Evolutionary conservation across 1,140 invertebrate species (phyloP).

Genomic region (Oncopodura yosiiana): DNA sequence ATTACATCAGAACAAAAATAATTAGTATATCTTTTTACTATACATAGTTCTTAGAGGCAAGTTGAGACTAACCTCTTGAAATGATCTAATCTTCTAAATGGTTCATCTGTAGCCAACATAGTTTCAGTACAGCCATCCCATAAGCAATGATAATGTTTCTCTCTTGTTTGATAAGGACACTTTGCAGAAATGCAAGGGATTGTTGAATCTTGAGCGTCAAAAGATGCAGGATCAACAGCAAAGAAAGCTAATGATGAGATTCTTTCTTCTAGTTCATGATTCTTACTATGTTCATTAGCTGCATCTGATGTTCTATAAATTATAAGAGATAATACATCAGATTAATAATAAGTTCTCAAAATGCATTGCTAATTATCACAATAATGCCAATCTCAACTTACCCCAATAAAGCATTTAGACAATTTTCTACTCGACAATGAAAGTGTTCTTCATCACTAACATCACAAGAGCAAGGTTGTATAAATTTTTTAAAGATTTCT

Average conservation of each 20-base stretch:
- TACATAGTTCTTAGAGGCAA: too few species aligned
- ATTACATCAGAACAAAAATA: too few species aligned
- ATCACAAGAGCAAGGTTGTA: conserved; percentile 31
- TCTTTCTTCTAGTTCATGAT: conserved; percentile 33
- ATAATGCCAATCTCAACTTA: conserved; percentile 8
- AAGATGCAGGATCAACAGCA: conserved; percentile 34
- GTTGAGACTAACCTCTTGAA: too few species aligned
- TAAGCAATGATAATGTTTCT: conserved; percentile 79
- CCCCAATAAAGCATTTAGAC: conserved; percentile 29
- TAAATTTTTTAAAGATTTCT: conserved; percentile 31
- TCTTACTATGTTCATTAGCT: conserved; percentile 30
- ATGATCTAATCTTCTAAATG: conserved; percentile 76
- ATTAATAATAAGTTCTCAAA: not conserved
- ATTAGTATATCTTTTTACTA: too few species aligned
- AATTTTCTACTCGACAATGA: conserved; percentile 31
- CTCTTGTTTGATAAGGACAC: conserved; percentile 65
- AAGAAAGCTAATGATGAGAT: conserved; percentile 34
- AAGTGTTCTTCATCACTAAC: conserved; percentile 30
- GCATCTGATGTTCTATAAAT: conserved; percentile 22
- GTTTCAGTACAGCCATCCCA: conserved; percentile 79
- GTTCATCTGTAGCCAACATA: conserved; percentile 68
- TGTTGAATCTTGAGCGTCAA: conserved; percentile 35
- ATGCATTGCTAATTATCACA: not conserved
- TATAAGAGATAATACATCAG: not conserved
- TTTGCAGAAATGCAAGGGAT: conserved; percentile 39